Evolutionary conservation across 1,140 invertebrate species (phyloP), one percentile per base, ranked within the genome.

Genomic region (Drosophila ficusphila): DNA sequence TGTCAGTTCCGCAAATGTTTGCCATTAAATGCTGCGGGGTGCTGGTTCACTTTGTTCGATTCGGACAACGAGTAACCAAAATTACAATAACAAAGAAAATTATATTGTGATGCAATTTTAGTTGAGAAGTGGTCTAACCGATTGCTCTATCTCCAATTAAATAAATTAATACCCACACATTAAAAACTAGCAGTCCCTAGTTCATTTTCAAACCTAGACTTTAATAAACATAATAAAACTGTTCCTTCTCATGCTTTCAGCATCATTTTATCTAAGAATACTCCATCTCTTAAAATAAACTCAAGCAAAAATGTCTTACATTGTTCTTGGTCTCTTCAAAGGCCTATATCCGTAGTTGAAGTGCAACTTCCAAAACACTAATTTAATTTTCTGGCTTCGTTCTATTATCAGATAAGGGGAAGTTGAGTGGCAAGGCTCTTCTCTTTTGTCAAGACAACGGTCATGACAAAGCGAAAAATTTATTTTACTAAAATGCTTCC

Each of bases 1-100:
- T 73, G 56, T 48, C 57, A 53, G 56, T 62, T 12, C 14, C 25
- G 8, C 33, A 54, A 73, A 64, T 73, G 48, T 62, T 73, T 64
- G 49, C 9, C 36, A 41, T 36, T 38, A 54, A 51, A 73, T 36
- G 42, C 44, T 60, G 53, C 19, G 33, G 65, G 39, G 27, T 42
- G 36, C 27, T 70, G 31, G 36, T 44, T 70, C 25, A 47, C 52
- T 57, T 48, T 70, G 29, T 51, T 53, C 21, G 41, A 65, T 29
- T 49, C 33, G 25, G 19, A 36, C n/a, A 31, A 8, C 5, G 6
- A 14, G 41, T 7, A 44, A 23, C 7, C 41, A 25, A 23, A 44
- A 44, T 14, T 16, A 51, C 23, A 42, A 34, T 19, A 8, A 1
- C 2, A 44, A 7, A 21, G n/a, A 11, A 19, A 41, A 23, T 23